Evolutionary conservation across 2,113 vertebrate genomes (phyloP), one percentile per base, ranked within the genome.

Genomic region (Callithrix jacchus): DNA sequence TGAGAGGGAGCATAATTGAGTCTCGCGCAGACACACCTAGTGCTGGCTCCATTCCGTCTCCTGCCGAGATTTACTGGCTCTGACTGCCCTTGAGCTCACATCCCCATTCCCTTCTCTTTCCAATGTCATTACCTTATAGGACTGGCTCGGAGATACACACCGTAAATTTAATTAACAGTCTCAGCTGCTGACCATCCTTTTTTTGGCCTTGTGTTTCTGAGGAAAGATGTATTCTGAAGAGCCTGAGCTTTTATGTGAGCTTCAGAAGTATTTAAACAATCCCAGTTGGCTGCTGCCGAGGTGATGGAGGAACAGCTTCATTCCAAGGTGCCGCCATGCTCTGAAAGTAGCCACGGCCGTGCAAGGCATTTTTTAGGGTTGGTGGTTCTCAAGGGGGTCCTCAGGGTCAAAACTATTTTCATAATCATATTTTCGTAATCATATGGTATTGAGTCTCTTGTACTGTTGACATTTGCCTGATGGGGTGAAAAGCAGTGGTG

Each of bases 141-240:
- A 30, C 86, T 16, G 94, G 58, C 64, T 11, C 66, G 40, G 91
- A n/a, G 79, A 40, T 84, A 35, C 5, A 8, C 37, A 0, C 8
- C 73, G 2, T 73, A 56, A 45, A 61, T 87, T 70, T 52, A 95
- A 0, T 66, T 49, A 37, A 58, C 86, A 13, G 32, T 95, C 93
- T 30, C 30, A 88, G n/a, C 17, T 3, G 5, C 70, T 61, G 42
- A 40, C 37, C 90, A 9, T 73, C 68, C 37, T 32, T 5, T 95
- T 76, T 88, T 0, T 0, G 77, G 2, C 0, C 56, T 84, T 12
- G 8, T 32, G 27, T 49, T 83, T 71, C 42, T 58, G 21, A 95
- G 54, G 95, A 94, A 35, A 77, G 71, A 88, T 90, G 93, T 68
- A 2, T 58, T 96, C 94, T 91, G 82, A 18, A 68, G 66, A 94